A percentile compares a stretch with the other conserved stretches of the same genome.
Evolutionary conservation across 1,140 invertebrate species (phyloP).

Genomic region (Lepidurus arcticus): DNA sequence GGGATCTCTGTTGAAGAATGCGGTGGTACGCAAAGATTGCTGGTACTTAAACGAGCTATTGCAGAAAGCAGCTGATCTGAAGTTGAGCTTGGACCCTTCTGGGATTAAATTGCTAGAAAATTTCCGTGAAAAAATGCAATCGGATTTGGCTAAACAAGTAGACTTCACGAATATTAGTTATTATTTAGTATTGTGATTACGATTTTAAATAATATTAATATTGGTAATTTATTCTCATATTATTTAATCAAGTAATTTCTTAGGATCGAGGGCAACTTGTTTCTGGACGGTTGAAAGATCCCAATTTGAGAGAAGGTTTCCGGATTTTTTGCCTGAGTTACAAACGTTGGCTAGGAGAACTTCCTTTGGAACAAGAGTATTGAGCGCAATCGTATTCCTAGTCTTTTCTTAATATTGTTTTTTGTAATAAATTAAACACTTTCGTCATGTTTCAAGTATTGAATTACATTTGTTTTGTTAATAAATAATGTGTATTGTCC

Average conservation of each 20-base stretch:
- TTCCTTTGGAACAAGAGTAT: constrained; percentile 23
- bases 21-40: constrained; percentile 54
- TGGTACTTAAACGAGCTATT: constrained; percentile 61
- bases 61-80: constrained; percentile 56
- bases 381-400: background rate
- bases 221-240: background rate
- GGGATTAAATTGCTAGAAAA: constrained; percentile 48
- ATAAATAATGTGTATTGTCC: no score
- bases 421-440: no score
- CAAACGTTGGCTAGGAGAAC: constrained; percentile 23
- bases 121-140: constrained; percentile 45
- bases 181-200: background rate
- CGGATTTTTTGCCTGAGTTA: constrained; percentile 22
- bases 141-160: constrained; percentile 29
- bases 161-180: background rate
- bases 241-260: background rate
- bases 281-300: background rate
- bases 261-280: constrained; percentile 31
- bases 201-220: background rate
- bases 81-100: constrained; percentile 45
- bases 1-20: constrained; percentile 59
- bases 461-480: no score
- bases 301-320: constrained; percentile 26
- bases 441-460: no score
- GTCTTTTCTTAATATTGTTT: no score